Conservation (phyloP, 2,113 vertebrate species). For the Mus spicilegus region DNA sequence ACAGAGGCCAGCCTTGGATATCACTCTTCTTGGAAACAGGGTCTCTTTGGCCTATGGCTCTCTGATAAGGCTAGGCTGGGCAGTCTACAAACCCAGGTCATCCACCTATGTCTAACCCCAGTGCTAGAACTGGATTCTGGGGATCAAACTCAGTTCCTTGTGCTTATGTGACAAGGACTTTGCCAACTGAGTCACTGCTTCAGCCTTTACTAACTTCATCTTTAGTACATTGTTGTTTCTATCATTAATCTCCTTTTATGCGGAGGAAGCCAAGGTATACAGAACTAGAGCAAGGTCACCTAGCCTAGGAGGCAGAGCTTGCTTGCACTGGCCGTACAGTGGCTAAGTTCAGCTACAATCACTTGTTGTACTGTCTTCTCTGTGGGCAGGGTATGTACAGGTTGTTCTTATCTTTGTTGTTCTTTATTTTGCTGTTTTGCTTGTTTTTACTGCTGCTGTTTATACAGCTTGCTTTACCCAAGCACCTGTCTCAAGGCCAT, state of each 20-base stretch:
- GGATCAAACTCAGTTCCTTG: not conserved
- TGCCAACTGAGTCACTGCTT: not conserved
- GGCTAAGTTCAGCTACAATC: not conserved
- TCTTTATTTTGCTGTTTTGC: not conserved
- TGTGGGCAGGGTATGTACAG: not conserved
- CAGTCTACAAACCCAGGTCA: not conserved
- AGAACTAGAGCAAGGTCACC: not conserved
- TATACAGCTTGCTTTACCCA: not conserved
- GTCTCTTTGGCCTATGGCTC: not conserved
- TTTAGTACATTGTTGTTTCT: not conserved
- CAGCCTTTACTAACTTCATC: not conserved
- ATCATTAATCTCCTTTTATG: not conserved
- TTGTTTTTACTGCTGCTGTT: not conserved
- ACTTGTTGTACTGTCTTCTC: not conserved
- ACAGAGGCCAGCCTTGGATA: not conserved
- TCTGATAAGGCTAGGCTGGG: not conserved
- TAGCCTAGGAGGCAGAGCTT: not conserved
- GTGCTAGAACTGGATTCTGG: not conserved
- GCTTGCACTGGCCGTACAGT: not conserved
- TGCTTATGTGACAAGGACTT: not conserved
- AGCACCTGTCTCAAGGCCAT: not conserved
- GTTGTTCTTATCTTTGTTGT: not conserved
- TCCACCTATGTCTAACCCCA: not conserved
- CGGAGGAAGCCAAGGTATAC: not conserved
- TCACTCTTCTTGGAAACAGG: not conserved